Evolutionary conservation across 2,797 vertebrate species (phyloP), one percentile per base, ranked within the genome.

Genomic region (Pitangus sulphuratus): DNA sequence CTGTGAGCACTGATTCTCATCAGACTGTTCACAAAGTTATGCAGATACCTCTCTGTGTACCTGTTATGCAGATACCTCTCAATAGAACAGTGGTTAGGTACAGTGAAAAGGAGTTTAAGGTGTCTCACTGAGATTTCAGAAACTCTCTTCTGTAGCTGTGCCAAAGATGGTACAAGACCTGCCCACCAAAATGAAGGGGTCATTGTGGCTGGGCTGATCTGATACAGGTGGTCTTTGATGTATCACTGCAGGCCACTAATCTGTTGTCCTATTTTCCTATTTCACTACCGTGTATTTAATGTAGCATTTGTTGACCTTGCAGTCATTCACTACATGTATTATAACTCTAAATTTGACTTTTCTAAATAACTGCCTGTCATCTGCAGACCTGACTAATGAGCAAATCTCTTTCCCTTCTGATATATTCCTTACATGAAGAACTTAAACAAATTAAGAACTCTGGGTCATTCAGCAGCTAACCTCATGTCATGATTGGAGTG

Each of bases 181-280:
- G 12, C 1, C 21, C 44, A 3, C 22, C 28, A 33, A 62, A 85
- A 85, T 6, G 39, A 76, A 66, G 16, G 9, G n/a, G 12, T 79
- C 35, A 26, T 5, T 6, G 14, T 60, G 30, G 7, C 58, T 72
- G 61, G 15, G 17, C 37, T 33, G 72, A 31, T 18, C 35, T 58
- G 64, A 48, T 37, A n/a, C 9, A 4, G 15, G 31, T 3, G 1
- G 21, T 58, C 15, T 74, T 42, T 80, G 25, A 7, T 20, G 11
- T 33, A 12, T 33, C 50, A 3, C 21, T 57, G n/a, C 12, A 66
- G 33, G 9, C n/a, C 42, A 39, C 20, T 58, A 2, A 0, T 0
- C 40, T 70, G 40, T 12, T 47, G 18, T 45, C 10, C 15, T 77
- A 6, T 66, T 74, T 64, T 42, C 20, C 39, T 74, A 8, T 66